Evolutionary conservation across 2,888 invertebrate genomes (phyloP).

Genomic region (Patella depressa): DNA sequence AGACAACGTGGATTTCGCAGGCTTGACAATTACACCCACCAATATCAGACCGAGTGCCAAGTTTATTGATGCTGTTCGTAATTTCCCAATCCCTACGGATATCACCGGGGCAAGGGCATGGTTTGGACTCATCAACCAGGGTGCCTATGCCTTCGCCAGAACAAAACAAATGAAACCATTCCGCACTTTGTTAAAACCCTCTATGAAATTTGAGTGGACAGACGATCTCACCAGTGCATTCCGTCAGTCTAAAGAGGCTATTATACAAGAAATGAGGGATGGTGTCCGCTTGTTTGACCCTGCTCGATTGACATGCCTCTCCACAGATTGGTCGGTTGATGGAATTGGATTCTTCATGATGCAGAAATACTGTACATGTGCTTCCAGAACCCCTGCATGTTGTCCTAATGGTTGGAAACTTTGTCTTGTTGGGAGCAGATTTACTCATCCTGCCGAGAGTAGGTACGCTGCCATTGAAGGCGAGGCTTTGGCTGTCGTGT

Average conservation of each 20-base stretch:
- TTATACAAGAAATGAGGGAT: conserved; percentile 36
- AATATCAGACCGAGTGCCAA: conserved; percentile 30
- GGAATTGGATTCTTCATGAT: conserved; percentile 42
- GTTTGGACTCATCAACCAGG: conserved; percentile 48
- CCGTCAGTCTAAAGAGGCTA: conserved; percentile 31
- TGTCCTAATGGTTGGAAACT: conserved; percentile 38
- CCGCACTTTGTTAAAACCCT: conserved; percentile 32
- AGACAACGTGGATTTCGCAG: not conserved
- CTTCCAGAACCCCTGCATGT: conserved; percentile 31
- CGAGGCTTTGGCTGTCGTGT: conserved; percentile 29
- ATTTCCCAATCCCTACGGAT: too few relatives aligned
- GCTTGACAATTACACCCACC: not conserved
- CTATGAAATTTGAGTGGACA: too few relatives aligned
- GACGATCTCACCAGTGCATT: conserved; percentile 31
- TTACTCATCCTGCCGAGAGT: conserved; percentile 39
- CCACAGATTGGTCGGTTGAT: conserved; percentile 40
- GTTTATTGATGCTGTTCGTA: conserved; percentile 38
- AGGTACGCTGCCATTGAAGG: too few relatives aligned
- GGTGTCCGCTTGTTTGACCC: conserved; percentile 40
- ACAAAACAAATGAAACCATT: conserved; percentile 38
- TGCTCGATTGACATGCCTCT: conserved; percentile 34
- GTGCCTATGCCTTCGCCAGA: conserved; percentile 40
- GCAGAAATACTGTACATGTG: conserved; percentile 39
- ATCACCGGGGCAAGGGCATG: conserved; percentile 41
- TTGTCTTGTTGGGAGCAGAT: conserved; percentile 40